phyloP scores from a whole-genome alignment of 2,888 invertebrate species.

The Sisyra terminalis region DNA sequence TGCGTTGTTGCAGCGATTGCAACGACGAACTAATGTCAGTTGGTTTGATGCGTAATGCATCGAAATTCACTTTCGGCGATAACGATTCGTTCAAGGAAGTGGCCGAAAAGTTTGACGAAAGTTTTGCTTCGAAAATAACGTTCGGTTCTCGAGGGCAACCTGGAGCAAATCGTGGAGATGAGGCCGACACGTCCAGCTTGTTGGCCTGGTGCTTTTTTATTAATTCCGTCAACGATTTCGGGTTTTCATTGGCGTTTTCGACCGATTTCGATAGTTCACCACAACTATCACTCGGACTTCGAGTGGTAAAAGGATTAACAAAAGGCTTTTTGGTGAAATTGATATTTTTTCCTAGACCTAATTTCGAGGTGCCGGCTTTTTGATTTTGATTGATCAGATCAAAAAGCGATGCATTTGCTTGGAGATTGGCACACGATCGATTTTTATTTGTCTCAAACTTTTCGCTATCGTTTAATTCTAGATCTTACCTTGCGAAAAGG shows the following conservation, averaged over 20 bases:
- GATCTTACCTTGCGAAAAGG: slow-evolving; percentile 4
- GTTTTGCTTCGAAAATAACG: neutral
- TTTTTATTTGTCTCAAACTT: neutral
- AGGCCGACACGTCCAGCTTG: too few relatives aligned
- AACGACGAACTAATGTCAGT: neutral
- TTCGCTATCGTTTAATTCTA: neutral
- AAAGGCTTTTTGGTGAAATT: slow-evolving; percentile 5
- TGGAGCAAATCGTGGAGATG: too few relatives aligned
- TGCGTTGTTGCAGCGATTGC: neutral
- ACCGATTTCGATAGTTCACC: neutral
- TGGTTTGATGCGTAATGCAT: neutral
- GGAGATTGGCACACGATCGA: too few relatives aligned
- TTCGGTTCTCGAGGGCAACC: too few relatives aligned
- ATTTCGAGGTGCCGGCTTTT: neutral
- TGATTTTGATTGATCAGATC: too few relatives aligned
- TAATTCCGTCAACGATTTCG: neutral
- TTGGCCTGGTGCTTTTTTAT: slow-evolving; percentile 7
- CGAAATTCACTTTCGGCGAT: too few relatives aligned
- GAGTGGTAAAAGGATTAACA: neutral
- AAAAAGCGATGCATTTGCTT: too few relatives aligned
- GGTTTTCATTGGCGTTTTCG: neutral
- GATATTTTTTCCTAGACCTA: slow-evolving; percentile 6
- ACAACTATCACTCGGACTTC: neutral
- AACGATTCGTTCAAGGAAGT: too few relatives aligned
- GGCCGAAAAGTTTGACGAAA: neutral